phyloP scores from a whole-genome alignment of 2,113 vertebrate genomes.

The Dascyllus trimaculatus region DNA sequence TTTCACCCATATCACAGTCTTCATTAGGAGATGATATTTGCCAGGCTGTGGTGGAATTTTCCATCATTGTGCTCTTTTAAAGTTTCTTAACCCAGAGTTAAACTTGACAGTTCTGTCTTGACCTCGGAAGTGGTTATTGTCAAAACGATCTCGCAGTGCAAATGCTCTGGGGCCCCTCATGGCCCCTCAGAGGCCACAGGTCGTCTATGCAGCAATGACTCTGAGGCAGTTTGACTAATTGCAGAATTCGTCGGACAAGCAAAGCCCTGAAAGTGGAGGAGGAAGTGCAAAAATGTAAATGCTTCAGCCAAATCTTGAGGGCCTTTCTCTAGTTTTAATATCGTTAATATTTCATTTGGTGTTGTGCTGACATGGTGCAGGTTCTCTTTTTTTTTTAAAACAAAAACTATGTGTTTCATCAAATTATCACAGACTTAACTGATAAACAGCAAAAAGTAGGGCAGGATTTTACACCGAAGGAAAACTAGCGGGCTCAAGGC shows the following conservation, averaged over 20 bases:
- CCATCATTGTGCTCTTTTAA: not conserved
- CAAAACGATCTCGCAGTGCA: no score
- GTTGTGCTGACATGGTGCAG: constrained; percentile 9
- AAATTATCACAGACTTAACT: constrained; percentile 17
- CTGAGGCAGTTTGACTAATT: no score
- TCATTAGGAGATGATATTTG: no score
- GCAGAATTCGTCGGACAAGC: no score
- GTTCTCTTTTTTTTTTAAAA: not conserved
- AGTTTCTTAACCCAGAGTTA: not conserved
- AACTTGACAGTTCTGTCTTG: not conserved
- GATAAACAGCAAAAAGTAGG: constrained; percentile 23
- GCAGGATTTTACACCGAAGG: constrained; percentile 6
- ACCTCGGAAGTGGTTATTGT: no score
- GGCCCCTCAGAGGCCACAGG: not conserved
- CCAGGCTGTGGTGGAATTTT: no score
- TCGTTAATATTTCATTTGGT: constrained; percentile 9
- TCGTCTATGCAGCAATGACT: not conserved
- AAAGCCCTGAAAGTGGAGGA: no score
- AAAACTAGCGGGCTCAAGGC: not conserved
- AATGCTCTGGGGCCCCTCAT: no score
- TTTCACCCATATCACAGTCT: no score
- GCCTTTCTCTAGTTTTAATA: not conserved
- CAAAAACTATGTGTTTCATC: not conserved
- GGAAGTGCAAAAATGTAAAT: not conserved
- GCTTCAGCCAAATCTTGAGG: not conserved